Conservation (phyloP, 2,113 vertebrate genomes). For the Salvelinus fontinalis region DNA sequence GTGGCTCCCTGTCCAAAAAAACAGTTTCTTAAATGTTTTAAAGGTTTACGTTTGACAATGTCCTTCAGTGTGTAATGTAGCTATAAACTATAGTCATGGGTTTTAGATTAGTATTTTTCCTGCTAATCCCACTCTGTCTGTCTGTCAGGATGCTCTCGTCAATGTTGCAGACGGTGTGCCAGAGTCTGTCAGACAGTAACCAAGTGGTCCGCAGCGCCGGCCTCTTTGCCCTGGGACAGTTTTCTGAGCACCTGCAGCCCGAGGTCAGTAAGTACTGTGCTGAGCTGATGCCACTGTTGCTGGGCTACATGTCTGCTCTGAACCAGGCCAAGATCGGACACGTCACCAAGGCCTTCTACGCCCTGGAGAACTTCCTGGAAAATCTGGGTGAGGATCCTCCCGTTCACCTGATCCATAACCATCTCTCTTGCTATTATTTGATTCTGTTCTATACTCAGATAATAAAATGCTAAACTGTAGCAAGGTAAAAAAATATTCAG, state of each 20-base stretch:
- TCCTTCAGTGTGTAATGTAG: background rate
- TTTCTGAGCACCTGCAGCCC: slow-evolving; percentile 89
- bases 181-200: slow-evolving; percentile 76
- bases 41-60: background rate
- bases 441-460: no score
- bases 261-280: slow-evolving; percentile 82
- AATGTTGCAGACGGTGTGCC: slow-evolving; percentile 82
- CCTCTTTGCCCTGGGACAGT: slow-evolving; percentile 87
- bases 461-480: no score
- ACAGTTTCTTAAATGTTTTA: background rate
- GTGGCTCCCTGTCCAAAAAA: background rate
- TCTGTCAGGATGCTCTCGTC: slow-evolving; percentile 77
- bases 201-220: slow-evolving; percentile 83
- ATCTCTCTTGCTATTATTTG: background rate
- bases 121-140: background rate
- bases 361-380: slow-evolving; percentile 89
- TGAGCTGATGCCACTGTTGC: slow-evolving; percentile 85
- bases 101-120: background rate
- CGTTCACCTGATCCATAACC: background rate
- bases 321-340: slow-evolving; percentile 76
- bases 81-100: background rate
- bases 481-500: no score
- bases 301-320: slow-evolving; percentile 80
- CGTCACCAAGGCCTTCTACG: slow-evolving; percentile 86
- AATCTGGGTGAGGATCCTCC: slow-evolving; percentile 77